Percentiles rank a stretch among this genome's conserved stretches.
Evolutionary conservation across 2,888 invertebrate species (phyloP).

Genomic region (Cynaeus angustus): DNA sequence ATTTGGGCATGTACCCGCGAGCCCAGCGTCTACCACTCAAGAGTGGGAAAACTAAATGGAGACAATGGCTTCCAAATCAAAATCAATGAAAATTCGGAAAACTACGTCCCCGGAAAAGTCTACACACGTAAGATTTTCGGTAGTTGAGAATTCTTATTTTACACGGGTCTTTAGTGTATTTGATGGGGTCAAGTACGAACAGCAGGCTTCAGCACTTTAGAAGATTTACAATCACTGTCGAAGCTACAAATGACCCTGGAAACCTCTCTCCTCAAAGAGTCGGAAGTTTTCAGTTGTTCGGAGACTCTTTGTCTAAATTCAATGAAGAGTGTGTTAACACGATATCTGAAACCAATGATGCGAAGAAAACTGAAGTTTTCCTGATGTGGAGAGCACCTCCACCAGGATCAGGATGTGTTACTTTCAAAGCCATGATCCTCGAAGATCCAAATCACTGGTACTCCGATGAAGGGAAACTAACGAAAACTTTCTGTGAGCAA

Average conservation of each 20-base stretch:
- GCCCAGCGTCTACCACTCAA: slow-evolving; percentile 71
- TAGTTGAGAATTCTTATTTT: not conserved
- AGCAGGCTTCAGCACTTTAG: slow-evolving; percentile 83
- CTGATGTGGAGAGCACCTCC: slow-evolving; percentile 94
- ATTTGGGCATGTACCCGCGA: slow-evolving; percentile 70
- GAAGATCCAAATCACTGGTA: slow-evolving; percentile 89
- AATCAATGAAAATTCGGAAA: slow-evolving; percentile 85
- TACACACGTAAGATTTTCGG: slow-evolving; percentile 80
- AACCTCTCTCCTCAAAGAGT: slow-evolving; percentile 74
- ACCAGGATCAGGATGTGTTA: slow-evolving; percentile 88
- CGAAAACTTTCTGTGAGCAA: slow-evolving; percentile 87
- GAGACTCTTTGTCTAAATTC: slow-evolving; percentile 79
- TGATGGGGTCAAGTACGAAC: slow-evolving; percentile 77
- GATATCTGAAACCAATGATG: slow-evolving; percentile 85
- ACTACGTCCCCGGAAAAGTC: slow-evolving; percentile 87
- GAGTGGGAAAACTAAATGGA: slow-evolving; percentile 78
- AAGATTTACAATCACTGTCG: slow-evolving; percentile 85
- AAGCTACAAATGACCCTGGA: slow-evolving; percentile 74
- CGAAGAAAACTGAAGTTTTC: slow-evolving; percentile 88
- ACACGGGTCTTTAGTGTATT: slow-evolving; percentile 56
- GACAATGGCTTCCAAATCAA: slow-evolving; percentile 91
- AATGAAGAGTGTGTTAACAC: slow-evolving; percentile 90
- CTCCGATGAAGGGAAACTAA: slow-evolving; percentile 90
- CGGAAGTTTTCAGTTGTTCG: slow-evolving; percentile 82
- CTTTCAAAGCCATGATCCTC: slow-evolving; percentile 90